A percentile compares a stretch with the other conserved stretches of the same genome.
Conservation (phyloP, 2,888 invertebrate species). For the Drosophila ezoana region DNA sequence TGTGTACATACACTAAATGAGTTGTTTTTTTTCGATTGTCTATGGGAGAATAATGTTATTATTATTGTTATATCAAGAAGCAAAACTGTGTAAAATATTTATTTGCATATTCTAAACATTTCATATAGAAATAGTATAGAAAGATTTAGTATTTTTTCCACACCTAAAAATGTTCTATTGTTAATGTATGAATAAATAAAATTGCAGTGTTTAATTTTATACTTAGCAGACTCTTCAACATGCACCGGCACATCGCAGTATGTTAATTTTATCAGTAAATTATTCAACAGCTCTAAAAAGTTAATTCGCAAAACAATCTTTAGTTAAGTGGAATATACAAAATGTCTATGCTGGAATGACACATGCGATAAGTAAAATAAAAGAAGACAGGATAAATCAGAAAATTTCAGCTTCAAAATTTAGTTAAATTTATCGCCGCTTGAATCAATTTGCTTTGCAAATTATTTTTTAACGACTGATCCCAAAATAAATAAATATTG, state of each 20-base stretch:
- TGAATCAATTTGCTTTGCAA: background rate
- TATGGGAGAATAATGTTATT: too few relatives aligned
- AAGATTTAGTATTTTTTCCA: too few relatives aligned
- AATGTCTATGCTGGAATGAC: background rate
- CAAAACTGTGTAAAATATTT: too few relatives aligned
- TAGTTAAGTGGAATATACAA: background rate
- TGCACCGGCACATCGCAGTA: background rate
- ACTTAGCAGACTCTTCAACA: background rate
- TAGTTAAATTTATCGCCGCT: too few relatives aligned
- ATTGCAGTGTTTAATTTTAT: background rate
- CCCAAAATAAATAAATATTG: background rate
- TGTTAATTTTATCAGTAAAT: background rate
- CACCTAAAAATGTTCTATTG: too few relatives aligned
- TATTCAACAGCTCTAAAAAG: slow-evolving; percentile 1
- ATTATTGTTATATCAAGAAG: too few relatives aligned
- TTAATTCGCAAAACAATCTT: background rate
- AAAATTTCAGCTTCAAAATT: too few relatives aligned
- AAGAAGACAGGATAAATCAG: background rate
- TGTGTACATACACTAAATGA: background rate
- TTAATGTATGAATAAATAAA: too few relatives aligned
- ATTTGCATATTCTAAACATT: too few relatives aligned
- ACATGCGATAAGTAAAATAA: background rate
- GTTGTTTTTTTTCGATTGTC: too few relatives aligned
- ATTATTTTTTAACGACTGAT: too few relatives aligned
- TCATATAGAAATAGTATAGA: too few relatives aligned